Evolutionary conservation across 2,113 vertebrate genomes (phyloP).

Genomic region (Scolopax mira): DNA sequence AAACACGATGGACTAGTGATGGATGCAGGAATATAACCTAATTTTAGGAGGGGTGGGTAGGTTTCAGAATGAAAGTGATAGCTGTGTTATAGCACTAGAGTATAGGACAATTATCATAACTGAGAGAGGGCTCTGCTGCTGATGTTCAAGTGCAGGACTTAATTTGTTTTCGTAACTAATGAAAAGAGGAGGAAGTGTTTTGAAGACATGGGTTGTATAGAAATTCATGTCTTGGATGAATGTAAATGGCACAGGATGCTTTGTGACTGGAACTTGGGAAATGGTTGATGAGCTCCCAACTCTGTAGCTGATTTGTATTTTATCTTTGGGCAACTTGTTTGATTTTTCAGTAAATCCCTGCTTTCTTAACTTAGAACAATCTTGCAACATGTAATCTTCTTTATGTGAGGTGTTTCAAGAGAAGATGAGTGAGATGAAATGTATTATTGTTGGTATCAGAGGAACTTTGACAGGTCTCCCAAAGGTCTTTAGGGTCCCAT

Average conservation of each 20-base stretch:
- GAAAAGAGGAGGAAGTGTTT: background rate
- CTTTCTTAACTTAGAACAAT: background rate
- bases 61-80: background rate
- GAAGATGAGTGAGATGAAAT: background rate
- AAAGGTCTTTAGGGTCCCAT: background rate
- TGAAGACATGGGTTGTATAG: background rate
- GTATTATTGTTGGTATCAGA: background rate
- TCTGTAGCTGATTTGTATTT: background rate
- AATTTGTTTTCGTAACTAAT: background rate
- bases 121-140: background rate
- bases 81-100: background rate
- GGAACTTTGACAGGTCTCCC: background rate
- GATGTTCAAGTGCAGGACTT: background rate
- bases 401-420: background rate
- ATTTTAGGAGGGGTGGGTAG: background rate
- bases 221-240: background rate
- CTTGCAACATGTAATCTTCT: background rate
- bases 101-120: background rate
- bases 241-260: background rate
- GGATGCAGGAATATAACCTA: background rate
- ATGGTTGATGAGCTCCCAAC: background rate
- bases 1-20: background rate
- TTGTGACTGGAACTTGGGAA: background rate
- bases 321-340: background rate
- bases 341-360: background rate